Percentiles rank a stretch among this genome's conserved stretches.
Evolutionary conservation across 2,888 invertebrate genomes (phyloP).

Genomic region (Metellina segmentata): DNA sequence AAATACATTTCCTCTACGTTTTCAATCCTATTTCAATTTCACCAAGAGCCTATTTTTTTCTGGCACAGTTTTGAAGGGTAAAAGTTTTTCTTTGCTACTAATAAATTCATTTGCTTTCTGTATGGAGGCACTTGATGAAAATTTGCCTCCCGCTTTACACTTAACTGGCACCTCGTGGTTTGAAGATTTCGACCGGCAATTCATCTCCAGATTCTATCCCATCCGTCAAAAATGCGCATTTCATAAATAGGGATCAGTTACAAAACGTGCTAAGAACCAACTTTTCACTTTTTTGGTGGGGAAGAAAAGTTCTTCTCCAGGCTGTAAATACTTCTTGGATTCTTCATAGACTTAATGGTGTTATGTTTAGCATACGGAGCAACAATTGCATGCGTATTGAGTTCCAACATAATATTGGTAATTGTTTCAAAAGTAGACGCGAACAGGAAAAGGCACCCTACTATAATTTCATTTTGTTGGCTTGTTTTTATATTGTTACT

Average conservation of each 20-base stretch:
- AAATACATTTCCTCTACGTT: slow-evolving; percentile 4
- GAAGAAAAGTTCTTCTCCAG: no score
- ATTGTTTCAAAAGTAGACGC: no score
- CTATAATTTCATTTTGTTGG: no score
- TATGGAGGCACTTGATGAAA: slow-evolving; percentile 44
- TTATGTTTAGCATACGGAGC: no score
- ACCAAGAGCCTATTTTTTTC: not conserved
- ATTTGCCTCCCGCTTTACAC: slow-evolving; percentile 33
- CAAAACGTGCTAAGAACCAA: not conserved
- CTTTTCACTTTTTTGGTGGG: no score
- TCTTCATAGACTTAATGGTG: no score
- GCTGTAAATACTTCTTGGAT: no score
- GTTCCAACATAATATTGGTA: no score
- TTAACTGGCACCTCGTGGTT: slow-evolving; percentile 14
- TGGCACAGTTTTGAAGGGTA: slow-evolving; percentile 18
- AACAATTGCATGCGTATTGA: no score
- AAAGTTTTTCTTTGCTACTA: slow-evolving; percentile 40
- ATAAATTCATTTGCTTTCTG: slow-evolving; percentile 57
- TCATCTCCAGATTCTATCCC: slow-evolving; percentile 46
- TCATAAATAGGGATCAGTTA: slow-evolving; percentile 14
- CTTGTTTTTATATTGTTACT: no score
- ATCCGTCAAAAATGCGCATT: slow-evolving; percentile 32
- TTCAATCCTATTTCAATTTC: slow-evolving; percentile 44
- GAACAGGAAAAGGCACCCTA: no score
- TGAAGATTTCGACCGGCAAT: slow-evolving; percentile 43